phyloP scores from a whole-genome alignment of 2,888 invertebrate species.

The Calliphora vomitoria region DNA sequence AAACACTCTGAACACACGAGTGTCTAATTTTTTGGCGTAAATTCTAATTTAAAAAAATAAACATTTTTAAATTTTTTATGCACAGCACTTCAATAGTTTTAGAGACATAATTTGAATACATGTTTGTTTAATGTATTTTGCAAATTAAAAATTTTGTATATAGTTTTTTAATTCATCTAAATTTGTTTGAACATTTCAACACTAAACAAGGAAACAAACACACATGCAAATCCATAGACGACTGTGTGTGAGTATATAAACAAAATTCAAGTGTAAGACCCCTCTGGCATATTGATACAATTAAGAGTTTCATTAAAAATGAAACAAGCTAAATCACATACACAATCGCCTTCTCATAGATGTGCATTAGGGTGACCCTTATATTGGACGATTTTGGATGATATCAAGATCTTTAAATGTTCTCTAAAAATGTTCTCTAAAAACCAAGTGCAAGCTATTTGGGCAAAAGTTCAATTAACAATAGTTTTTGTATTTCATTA shows the following conservation, averaged over 20 bases:
- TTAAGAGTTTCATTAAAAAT: slow-evolving; percentile 44
- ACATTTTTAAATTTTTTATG: too few relatives aligned
- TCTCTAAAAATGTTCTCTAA: too few relatives aligned
- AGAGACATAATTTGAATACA: too few relatives aligned
- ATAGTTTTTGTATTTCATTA: too few relatives aligned
- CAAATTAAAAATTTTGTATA: neutral
- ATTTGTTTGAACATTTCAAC: neutral
- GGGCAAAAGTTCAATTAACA: too few relatives aligned
- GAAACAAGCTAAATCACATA: slow-evolving; percentile 12
- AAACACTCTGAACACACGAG: too few relatives aligned
- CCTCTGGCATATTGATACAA: slow-evolving; percentile 44
- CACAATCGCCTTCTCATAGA: neutral
- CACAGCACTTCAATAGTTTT: too few relatives aligned
- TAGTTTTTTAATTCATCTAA: neutral
- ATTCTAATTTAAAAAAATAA: too few relatives aligned
- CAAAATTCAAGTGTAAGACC: neutral
- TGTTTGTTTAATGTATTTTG: neutral
- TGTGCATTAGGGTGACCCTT: neutral
- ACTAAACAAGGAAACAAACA: neutral
- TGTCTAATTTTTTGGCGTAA: too few relatives aligned
- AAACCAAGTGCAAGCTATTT: too few relatives aligned
- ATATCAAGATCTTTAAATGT: too few relatives aligned
- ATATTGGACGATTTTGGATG: neutral
- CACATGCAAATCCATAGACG: neutral
- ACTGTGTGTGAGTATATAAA: neutral